Conservation (phyloP, 2,797 vertebrate genomes). For the Phylloscopus collybita region DNA sequence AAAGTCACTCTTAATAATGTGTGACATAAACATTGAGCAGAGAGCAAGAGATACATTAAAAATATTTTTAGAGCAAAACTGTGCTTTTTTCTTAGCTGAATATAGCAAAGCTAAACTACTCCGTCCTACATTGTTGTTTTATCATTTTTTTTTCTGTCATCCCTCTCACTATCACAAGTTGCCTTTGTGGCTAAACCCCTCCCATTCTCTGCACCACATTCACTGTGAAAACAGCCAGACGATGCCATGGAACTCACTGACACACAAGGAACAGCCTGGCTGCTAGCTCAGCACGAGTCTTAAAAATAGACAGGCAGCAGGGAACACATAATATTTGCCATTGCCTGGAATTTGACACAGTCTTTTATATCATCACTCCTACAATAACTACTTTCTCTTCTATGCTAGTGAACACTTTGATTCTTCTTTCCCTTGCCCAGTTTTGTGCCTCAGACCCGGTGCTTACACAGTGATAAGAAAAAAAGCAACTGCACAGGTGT, state of each 20-base stretch:
- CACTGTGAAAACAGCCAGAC: neutral
- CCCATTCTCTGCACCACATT: neutral
- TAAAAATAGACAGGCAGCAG: neutral
- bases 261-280: neutral
- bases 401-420: neutral
- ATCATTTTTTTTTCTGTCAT: neutral
- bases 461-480: fast-evolving
- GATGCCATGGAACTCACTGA: neutral
- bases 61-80: neutral
- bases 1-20: slow-evolving; percentile 53
- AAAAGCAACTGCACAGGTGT: neutral
- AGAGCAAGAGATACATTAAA: neutral
- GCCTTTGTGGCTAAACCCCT: neutral
- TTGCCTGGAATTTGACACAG: neutral
- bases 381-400: neutral
- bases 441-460: neutral
- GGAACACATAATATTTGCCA: neutral
- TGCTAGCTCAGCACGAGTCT: neutral
- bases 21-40: neutral
- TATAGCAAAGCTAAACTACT: neutral
- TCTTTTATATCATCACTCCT: neutral
- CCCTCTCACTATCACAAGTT: neutral
- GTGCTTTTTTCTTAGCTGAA: neutral
- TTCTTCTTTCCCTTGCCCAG: neutral
- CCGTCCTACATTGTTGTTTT: neutral